Percentiles rank a stretch among this genome's conserved stretches.
Evolutionary conservation across 2,113 vertebrate genomes (phyloP).

Genomic region (Lophius piscatorius): DNA sequence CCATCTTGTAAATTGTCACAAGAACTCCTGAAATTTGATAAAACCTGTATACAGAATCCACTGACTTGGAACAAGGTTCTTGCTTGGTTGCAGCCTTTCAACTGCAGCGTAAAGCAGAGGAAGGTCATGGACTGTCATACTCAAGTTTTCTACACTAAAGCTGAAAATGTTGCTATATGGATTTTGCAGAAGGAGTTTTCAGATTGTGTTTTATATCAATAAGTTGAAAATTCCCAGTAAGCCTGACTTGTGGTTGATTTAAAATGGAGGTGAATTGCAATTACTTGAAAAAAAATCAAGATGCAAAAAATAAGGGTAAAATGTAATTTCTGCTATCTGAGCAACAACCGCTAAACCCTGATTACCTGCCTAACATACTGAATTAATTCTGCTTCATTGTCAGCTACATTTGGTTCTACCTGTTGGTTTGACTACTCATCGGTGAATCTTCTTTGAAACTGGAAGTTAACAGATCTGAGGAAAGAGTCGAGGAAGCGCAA

Average conservation of each 20-base stretch:
- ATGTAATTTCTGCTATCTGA: background rate
- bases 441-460: constrained; percentile 60
- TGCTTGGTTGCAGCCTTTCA: too few relatives aligned
- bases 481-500: constrained; percentile 57
- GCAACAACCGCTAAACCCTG: background rate
- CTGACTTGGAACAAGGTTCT: too few relatives aligned
- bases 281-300: background rate
- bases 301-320: background rate
- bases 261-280: background rate
- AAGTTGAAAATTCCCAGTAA: too few relatives aligned
- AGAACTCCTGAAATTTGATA: too few relatives aligned
- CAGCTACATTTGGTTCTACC: constrained; percentile 22
- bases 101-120: too few relatives aligned
- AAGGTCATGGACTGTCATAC: too few relatives aligned
- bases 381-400: background rate
- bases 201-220: too few relatives aligned
- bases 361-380: background rate
- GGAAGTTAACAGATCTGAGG: constrained; percentile 42
- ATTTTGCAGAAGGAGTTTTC: too few relatives aligned
- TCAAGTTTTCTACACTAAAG: too few relatives aligned
- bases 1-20: too few relatives aligned
- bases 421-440: constrained; percentile 39
- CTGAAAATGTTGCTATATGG: background rate
- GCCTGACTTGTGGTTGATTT: background rate
- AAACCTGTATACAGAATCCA: too few relatives aligned